These are phyloP conservation scores for Priocnemis perturbator DNA, from an alignment of 2,888 invertebrate genomes.

Conservation along the genomic window DNA sequence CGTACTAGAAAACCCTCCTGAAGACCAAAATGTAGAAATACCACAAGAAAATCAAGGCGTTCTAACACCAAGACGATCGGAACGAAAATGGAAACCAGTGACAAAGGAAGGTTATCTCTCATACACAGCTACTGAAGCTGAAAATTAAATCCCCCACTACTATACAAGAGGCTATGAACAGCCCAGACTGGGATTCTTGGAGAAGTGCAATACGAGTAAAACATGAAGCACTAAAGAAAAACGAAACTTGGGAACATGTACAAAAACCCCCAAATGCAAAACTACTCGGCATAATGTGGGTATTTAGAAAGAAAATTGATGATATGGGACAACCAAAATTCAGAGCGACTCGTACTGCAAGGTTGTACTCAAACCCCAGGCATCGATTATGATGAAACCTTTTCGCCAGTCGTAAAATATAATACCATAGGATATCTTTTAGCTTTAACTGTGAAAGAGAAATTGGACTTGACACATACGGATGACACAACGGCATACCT, in stretches of 20 bases:
- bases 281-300: neutral
- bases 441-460: conserved; percentile 31
- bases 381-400: conserved; percentile 39
- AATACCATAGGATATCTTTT: conserved; percentile 23
- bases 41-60: neutral
- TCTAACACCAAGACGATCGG: neutral
- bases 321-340: neutral
- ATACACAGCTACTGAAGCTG: neutral
- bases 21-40: neutral
- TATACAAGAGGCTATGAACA: too few relatives aligned
- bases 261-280: neutral
- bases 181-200: neutral
- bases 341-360: conserved; percentile 44
- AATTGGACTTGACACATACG: conserved; percentile 43
- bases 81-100: neutral
- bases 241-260: conserved; percentile 5
- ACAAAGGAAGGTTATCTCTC: neutral
- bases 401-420: conserved; percentile 34
- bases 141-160: too few relatives aligned
- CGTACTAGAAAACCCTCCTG: neutral
- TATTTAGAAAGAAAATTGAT: conserved; percentile 3
- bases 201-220: neutral
- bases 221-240: neutral
- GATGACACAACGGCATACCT: conserved; percentile 49
- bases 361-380: conserved; percentile 42